Percentiles rank a stretch among this genome's conserved stretches.
phyloP scores from a whole-genome alignment of 2,888 invertebrate species.

The Heteromyza rotundicornis region DNA sequence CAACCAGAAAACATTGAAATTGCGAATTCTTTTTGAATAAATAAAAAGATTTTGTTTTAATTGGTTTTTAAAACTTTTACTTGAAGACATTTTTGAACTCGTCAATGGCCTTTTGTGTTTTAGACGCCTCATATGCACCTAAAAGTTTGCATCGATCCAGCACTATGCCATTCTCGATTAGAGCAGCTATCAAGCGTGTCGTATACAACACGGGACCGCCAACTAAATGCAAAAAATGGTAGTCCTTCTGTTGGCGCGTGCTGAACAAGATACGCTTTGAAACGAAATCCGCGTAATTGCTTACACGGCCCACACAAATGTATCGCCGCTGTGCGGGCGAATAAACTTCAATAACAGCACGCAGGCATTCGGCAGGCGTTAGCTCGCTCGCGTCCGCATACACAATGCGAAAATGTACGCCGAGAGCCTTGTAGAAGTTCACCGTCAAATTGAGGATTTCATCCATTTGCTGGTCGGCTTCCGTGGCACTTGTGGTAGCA shows the following conservation, averaged over 20 bases:
- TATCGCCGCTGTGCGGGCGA: slow-evolving; percentile 70
- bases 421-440: slow-evolving; percentile 70
- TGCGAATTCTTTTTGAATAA: background rate
- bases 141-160: slow-evolving; percentile 33
- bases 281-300: slow-evolving; percentile 74
- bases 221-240: slow-evolving; percentile 71
- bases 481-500: slow-evolving; percentile 63
- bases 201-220: slow-evolving; percentile 77
- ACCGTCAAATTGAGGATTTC: slow-evolving; percentile 65
- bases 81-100: slow-evolving; percentile 52
- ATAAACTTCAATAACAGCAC: slow-evolving; percentile 76
- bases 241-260: slow-evolving; percentile 67
- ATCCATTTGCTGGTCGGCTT: slow-evolving; percentile 67
- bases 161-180: slow-evolving; percentile 69
- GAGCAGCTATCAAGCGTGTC: slow-evolving; percentile 76
- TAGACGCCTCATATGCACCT: slow-evolving; percentile 8
- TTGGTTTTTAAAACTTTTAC: too few relatives aligned
- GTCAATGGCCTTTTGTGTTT: slow-evolving; percentile 34
- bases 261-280: slow-evolving; percentile 79
- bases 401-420: slow-evolving; percentile 72
- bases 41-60: too few relatives aligned
- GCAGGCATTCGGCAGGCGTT: slow-evolving; percentile 70
- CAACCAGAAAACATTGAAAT: background rate
- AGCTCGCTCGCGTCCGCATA: slow-evolving; percentile 70
- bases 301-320: slow-evolving; percentile 77